Percentiles rank a stretch among this genome's conserved stretches.
phyloP scores from a whole-genome alignment of 2,888 invertebrate genomes.

The Clitarchus hookeri region DNA sequence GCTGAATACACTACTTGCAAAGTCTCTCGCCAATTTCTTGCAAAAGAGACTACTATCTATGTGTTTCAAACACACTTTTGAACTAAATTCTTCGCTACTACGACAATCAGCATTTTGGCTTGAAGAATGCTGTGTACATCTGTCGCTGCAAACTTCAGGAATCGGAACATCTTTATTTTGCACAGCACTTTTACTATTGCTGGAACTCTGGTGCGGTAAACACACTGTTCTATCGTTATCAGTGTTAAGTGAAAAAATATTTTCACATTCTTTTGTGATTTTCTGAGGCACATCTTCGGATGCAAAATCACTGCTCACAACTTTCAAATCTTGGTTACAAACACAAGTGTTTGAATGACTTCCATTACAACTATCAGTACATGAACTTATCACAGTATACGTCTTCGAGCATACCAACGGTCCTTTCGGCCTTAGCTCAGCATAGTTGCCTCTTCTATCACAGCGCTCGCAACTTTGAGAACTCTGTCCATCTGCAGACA shows the following conservation, averaged over 20 bases:
- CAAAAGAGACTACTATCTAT: not conserved
- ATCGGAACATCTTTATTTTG: not conserved
- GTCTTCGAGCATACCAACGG: not conserved
- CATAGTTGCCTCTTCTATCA: not conserved
- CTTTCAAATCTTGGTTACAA: not conserved
- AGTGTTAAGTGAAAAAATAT: not conserved
- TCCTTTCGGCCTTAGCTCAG: not conserved
- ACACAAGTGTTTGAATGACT: not conserved
- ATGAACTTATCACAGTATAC: not conserved
- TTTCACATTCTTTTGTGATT: not conserved
- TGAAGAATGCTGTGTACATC: not conserved
- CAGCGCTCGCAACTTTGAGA: not conserved
- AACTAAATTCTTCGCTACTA: not conserved
- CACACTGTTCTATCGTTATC: not conserved
- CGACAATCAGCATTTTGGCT: not conserved
- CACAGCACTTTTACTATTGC: not conserved
- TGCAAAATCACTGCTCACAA: conserved; percentile 5
- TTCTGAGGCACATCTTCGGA: not conserved
- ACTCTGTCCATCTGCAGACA: not conserved
- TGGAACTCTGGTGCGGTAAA: not conserved
- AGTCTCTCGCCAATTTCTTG: conserved; percentile 26
- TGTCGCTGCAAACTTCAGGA: not conserved
- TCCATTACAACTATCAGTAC: not conserved
- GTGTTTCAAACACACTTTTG: not conserved
- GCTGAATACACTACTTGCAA: conserved; percentile 26